Percentiles rank a stretch among this genome's conserved stretches.
These are phyloP conservation scores for Calonectris borealis DNA, from an alignment of 2,113 vertebrate genomes.

Conservation along the genomic window DNA sequence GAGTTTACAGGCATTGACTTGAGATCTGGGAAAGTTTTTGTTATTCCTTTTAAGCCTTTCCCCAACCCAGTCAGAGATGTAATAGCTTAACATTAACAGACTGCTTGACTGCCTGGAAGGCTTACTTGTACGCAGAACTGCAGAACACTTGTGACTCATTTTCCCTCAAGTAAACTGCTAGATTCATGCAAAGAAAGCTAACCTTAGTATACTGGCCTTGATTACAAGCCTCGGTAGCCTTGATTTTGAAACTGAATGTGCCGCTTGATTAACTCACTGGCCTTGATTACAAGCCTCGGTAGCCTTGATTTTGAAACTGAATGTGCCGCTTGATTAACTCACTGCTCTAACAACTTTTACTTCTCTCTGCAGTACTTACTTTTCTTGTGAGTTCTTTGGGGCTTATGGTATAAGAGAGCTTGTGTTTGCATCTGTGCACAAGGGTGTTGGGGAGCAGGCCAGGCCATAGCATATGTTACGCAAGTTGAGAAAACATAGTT, in stretches of 20 bases:
- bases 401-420: neutral
- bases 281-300: constrained; percentile 6
- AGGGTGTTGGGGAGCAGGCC: neutral
- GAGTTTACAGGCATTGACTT: neutral
- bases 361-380: neutral
- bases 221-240: neutral
- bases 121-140: neutral
- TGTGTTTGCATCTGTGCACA: neutral
- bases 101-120: neutral
- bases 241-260: constrained; percentile 2
- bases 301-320: constrained; percentile 10
- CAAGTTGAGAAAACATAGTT: neutral
- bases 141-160: constrained; percentile 14
- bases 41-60: neutral
- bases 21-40: neutral
- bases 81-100: neutral
- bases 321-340: constrained; percentile 40
- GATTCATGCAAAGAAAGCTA: constrained; percentile 9
- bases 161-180: constrained; percentile 28
- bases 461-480: neutral
- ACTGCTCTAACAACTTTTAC: neutral
- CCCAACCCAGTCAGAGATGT: neutral
- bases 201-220: neutral
- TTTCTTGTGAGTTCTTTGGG: neutral
- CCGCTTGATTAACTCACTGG: constrained; percentile 37